A percentile compares a stretch with the other conserved stretches of the same genome.
Conservation (phyloP, 2,797 vertebrate genomes). For the Masticophis lateralis region DNA sequence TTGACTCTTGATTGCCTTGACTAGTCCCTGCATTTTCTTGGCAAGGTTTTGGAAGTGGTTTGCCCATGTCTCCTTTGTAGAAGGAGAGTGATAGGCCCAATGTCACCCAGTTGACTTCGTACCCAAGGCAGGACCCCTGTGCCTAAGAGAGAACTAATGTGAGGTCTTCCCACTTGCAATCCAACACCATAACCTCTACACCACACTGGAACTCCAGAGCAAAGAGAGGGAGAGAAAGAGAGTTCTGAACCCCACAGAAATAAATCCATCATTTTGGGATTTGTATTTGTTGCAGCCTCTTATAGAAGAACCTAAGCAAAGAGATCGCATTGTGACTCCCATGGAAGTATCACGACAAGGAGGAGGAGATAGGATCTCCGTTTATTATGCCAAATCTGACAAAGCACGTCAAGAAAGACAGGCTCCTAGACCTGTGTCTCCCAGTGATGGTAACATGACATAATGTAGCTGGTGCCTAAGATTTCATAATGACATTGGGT, state of each 20-base stretch:
- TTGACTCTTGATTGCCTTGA: not conserved
- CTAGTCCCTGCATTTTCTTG: not conserved
- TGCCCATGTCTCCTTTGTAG: not conserved
- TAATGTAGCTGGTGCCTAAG: not conserved
- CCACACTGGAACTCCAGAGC: not conserved
- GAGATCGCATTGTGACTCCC: not conserved
- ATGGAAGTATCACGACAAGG: not conserved
- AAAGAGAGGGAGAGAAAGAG: not conserved
- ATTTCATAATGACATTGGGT: not conserved
- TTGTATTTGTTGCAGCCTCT: slow-evolving; percentile 11
- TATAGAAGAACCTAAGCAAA: slow-evolving; percentile 14
- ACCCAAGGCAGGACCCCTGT: not conserved
- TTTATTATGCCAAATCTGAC: slow-evolving; percentile 19
- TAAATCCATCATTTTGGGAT: slow-evolving; percentile 2
- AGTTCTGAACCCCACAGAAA: not conserved
- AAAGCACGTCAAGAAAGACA: not conserved
- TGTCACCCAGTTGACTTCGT: not conserved
- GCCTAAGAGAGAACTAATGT: not conserved
- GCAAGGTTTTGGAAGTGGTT: not conserved
- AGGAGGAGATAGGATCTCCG: not conserved
- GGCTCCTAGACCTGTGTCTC: not conserved
- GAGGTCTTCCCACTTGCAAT: not conserved
- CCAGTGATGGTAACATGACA: slow-evolving; percentile 23
- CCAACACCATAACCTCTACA: not conserved
- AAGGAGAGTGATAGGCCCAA: not conserved